Percentiles rank a stretch among this genome's conserved stretches.
Conservation (phyloP, 2,888 invertebrate genomes). For the Torymus tubicola region DNA sequence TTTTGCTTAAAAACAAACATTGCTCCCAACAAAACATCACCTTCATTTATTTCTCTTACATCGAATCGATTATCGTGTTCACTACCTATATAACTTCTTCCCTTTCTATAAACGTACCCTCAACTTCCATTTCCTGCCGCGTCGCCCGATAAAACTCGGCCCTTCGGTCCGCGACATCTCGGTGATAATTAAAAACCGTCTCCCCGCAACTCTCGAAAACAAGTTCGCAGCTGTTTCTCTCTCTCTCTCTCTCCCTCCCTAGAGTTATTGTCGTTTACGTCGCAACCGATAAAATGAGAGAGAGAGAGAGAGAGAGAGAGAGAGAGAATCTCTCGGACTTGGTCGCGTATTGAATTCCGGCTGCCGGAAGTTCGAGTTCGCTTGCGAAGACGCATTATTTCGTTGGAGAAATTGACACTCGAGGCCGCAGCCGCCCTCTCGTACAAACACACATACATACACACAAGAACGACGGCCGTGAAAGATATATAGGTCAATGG, state of each 20-base stretch:
- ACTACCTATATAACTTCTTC: not conserved
- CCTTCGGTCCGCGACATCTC: too few relatives aligned
- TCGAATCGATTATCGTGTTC: slow-evolving; percentile 19
- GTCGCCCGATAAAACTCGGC: too few relatives aligned
- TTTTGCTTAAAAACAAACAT: too few relatives aligned
- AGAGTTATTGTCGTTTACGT: too few relatives aligned
- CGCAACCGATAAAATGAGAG: too few relatives aligned
- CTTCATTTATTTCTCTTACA: slow-evolving; percentile 5
- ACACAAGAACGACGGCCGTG: not conserved
- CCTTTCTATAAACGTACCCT: not conserved
- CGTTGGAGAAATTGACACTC: slow-evolving; percentile 53
- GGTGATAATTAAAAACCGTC: too few relatives aligned
- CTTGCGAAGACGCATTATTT: slow-evolving; percentile 48
- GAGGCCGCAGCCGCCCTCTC: slow-evolving; percentile 41
- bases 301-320: slow-evolving; percentile 4
- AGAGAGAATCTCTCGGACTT: not conserved
- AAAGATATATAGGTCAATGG: slow-evolving; percentile 64
- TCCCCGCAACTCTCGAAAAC: too few relatives aligned
- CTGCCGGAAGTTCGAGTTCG: slow-evolving; percentile 28
- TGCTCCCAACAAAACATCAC: not conserved
- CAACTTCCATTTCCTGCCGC: slow-evolving; percentile 4
- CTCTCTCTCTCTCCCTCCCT: too few relatives aligned
- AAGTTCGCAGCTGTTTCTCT: too few relatives aligned
- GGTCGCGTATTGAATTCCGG: too few relatives aligned
- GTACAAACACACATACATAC: not conserved